Conservation (phyloP, 2,888 invertebrate genomes). For the Lordiphosa andalusiaca region DNA sequence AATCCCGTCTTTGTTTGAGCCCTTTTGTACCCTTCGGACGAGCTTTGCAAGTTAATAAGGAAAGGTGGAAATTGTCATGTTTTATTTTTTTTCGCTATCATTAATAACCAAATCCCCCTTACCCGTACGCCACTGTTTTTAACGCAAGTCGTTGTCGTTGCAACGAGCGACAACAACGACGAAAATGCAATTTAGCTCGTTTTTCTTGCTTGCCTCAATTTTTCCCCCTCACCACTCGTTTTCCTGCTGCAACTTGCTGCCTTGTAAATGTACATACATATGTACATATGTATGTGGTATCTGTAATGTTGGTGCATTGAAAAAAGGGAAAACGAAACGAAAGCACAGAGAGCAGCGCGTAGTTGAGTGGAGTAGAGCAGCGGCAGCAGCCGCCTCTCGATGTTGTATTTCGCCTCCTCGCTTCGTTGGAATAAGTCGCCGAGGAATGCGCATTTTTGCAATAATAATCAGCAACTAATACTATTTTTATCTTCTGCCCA, state of each 20-base stretch:
- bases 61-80: no score
- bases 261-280: conserved; percentile 16
- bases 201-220: conserved; percentile 71
- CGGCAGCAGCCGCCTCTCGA: conserved; percentile 43
- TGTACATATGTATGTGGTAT: conserved; percentile 13
- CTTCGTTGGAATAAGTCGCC: conserved; percentile 60
- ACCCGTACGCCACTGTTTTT: conserved; percentile 50
- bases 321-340: conserved; percentile 75
- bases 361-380: conserved; percentile 43
- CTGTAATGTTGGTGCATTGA: conserved; percentile 40
- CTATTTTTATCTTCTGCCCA: conserved; percentile 75
- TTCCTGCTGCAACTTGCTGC: conserved; percentile 40
- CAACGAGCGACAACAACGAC: conserved; percentile 53
- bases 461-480: conserved; percentile 77
- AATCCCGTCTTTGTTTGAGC: no score
- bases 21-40: no score
- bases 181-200: conserved; percentile 75
- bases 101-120: conserved; percentile 29
- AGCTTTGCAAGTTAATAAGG: no score
- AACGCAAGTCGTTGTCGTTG: conserved; percentile 31
- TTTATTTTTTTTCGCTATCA: conserved; percentile 3
- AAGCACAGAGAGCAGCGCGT: conserved; percentile 48
- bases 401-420: conserved; percentile 14
- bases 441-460: conserved; percentile 77
- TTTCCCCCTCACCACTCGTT: conserved; percentile 44